Conservation (phyloP, 1,140 invertebrate species). For the Drosophila micromelanica region DNA sequence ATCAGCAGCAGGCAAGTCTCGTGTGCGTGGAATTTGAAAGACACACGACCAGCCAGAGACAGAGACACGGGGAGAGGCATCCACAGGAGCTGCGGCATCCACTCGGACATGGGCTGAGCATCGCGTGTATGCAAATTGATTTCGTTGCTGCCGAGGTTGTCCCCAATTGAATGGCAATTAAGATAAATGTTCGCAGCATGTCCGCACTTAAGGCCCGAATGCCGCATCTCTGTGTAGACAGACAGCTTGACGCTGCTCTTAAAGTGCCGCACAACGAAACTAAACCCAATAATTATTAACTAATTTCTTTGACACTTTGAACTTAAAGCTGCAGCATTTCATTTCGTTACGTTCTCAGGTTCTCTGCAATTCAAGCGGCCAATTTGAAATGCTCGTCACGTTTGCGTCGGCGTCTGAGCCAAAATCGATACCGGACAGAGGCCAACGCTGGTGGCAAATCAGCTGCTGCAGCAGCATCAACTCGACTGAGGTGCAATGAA, state of each 20-base stretch:
- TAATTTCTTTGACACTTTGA: constrained; percentile 65
- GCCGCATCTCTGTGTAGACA: constrained; percentile 11
- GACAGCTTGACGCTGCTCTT: constrained; percentile 42
- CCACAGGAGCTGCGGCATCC: neutral
- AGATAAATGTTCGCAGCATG: constrained; percentile 80
- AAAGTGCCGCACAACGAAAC: constrained; percentile 21
- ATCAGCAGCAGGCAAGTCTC: constrained; percentile 3
- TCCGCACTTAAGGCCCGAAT: constrained; percentile 66
- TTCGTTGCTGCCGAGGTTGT: constrained; percentile 37
- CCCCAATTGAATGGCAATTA: constrained; percentile 81
- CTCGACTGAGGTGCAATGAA: constrained; percentile 54
- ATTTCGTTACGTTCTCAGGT: neutral
- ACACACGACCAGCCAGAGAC: constrained; percentile 28
- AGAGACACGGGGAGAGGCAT: neutral
- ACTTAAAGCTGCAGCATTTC: constrained; percentile 29
- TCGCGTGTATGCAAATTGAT: constrained; percentile 75
- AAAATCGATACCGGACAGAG: constrained; percentile 72
- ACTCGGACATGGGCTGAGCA: constrained; percentile 12
- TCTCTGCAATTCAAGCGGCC: constrained; percentile 2
- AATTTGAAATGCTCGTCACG: constrained; percentile 70
- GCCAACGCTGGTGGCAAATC: constrained; percentile 44
- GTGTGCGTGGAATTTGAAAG: constrained; percentile 32
- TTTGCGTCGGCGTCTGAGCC: constrained; percentile 67
- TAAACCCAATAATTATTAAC: constrained; percentile 56
- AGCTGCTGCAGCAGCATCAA: constrained; percentile 20